Evolutionary conservation across 2,888 invertebrate genomes (phyloP), one percentile per base, ranked within the genome.

Genomic region (Watsonalla cultraria): DNA sequence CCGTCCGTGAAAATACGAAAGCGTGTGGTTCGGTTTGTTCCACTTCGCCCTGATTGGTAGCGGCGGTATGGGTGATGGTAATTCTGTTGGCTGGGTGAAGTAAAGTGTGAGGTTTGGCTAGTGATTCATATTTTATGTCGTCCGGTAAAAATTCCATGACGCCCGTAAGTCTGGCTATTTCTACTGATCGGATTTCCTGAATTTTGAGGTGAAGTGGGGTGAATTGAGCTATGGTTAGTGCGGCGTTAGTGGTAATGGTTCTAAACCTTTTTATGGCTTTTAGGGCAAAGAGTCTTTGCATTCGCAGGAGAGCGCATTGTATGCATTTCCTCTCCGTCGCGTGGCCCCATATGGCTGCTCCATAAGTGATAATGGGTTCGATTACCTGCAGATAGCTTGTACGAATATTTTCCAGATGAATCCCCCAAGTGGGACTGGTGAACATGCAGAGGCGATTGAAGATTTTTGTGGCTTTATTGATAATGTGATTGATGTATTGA

Each of bases 301-400:
- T 9, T 5, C 51, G 52, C 0, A 45, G n/a, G 0, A 62, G 37
- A 6, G 8, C 45, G 0, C 47, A 45, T 1, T 11, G 7, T 0
- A 56, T 47, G 5, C 47, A 34, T 42, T 59, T 54, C 9, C 46
- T 53, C 0, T 45, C 15, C 0, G 48, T 9, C 0, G 54, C 55
- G 4, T 34, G n/a, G 0, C 51, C 51, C 64, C 64, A 64, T 1
- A 62, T 52, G 0, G 55, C 42, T 5, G 62, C 53, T 0, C 58
- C 65, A 15, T 65, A 62, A 0, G 52, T 53, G 8, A 62, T 54
- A 0, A 62, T 63, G 6, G 62, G 62, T 53, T 61, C 52, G 4
- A 66, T 62, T 0, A 62, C 62, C 4, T 61, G 60, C 6, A 33
- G 8, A 50, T 60, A 51, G 39, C 62, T 15, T 35, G 35, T 57